phyloP scores from a whole-genome alignment of 2,113 vertebrate species.

The Salvelinus alpinus region DNA sequence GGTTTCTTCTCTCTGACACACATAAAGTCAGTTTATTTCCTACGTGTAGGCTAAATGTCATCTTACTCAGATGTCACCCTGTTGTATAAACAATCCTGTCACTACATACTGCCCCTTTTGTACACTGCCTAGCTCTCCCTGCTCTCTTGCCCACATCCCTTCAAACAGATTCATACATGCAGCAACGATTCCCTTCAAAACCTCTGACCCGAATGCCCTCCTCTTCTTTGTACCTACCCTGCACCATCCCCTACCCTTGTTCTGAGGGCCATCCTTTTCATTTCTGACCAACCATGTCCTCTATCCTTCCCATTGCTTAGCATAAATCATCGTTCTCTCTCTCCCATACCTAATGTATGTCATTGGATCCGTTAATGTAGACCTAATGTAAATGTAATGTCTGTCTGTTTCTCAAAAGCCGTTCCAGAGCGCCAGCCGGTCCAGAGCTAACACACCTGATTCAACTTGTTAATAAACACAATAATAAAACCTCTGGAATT shows the following conservation, averaged over 20 bases:
- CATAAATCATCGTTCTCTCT: conserved; percentile 1
- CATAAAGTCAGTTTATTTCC: conserved; percentile 36
- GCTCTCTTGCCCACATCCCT: not conserved
- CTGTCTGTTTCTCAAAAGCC: too few relatives aligned
- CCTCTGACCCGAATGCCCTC: not conserved
- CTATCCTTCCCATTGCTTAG: not conserved
- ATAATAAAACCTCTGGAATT: too few relatives aligned
- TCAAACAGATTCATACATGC: not conserved
- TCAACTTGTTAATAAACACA: too few relatives aligned
- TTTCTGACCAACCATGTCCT: not conserved
- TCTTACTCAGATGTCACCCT: conserved; percentile 34
- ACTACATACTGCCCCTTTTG: not conserved
- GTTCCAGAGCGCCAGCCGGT: too few relatives aligned
- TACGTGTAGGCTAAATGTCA: conserved; percentile 45
- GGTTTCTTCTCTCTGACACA: conserved; percentile 27
- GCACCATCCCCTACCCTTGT: not conserved
- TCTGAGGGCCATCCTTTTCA: not conserved
- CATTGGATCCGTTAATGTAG: too few relatives aligned
- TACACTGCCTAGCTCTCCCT: conserved; percentile 1
- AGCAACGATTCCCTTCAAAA: not conserved
- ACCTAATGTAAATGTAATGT: too few relatives aligned
- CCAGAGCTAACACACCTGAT: too few relatives aligned
- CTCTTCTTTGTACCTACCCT: not conserved
- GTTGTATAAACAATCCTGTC: conserved; percentile 13
- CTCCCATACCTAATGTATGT: too few relatives aligned